These are phyloP conservation scores for Agriotes lineatus DNA, from an alignment of 2,888 invertebrate genomes.

Conservation along the genomic window DNA sequence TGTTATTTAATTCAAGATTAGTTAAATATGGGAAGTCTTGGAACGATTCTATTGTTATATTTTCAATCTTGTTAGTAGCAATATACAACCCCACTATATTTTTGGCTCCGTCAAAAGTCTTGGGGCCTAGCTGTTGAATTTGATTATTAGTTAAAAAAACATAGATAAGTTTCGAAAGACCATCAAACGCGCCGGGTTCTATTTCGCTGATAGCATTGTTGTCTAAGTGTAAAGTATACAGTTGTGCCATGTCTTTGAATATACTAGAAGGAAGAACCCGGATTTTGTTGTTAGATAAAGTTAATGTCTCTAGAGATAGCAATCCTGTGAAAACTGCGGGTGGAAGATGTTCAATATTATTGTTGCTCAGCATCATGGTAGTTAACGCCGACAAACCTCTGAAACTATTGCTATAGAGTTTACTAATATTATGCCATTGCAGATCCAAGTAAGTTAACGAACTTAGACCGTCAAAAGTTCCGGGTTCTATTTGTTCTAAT, in stretches of 20 bases:
- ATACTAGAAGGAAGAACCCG: neutral
- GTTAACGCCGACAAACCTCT: neutral
- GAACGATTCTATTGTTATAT: neutral
- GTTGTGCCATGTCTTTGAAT: neutral
- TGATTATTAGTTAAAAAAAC: neutral
- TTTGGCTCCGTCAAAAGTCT: neutral
- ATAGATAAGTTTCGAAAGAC: neutral
- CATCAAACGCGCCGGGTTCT: neutral
- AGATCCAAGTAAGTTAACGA: neutral
- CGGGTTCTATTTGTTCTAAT: neutral
- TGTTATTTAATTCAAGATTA: neutral
- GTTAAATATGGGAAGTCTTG: neutral
- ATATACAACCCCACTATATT: neutral
- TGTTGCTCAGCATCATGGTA: neutral
- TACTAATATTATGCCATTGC: neutral
- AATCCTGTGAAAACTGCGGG: neutral
- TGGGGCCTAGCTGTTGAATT: neutral
- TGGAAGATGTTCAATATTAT: neutral
- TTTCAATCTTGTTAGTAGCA: slow-evolving; percentile 1
- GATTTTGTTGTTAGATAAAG: neutral
- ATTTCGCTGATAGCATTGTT: neutral
- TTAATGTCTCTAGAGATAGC: neutral
- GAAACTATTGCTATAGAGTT: neutral
- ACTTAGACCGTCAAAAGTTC: neutral
- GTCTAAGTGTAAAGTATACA: neutral